Evolutionary conservation across 2,797 vertebrate genomes (phyloP).

Genomic region (Bryconaethiops microstoma): DNA sequence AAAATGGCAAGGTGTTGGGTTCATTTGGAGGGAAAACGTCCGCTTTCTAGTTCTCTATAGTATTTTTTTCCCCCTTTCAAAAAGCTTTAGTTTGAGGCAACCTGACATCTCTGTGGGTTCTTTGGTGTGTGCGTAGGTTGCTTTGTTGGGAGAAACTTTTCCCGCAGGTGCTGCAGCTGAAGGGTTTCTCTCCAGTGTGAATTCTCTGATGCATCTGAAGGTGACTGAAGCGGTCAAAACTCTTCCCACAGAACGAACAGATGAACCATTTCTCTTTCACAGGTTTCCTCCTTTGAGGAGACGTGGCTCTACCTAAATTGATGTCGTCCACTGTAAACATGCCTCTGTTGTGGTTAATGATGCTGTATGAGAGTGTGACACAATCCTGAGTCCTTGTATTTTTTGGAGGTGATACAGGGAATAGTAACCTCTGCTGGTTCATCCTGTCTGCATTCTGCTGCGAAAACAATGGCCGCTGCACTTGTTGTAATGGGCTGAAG

Average conservation of each 20-base stretch:
- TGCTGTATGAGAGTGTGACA: background rate
- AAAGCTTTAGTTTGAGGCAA: background rate
- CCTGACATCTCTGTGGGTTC: constrained; percentile 72
- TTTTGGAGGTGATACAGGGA: constrained; percentile 9
- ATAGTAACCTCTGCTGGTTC: background rate
- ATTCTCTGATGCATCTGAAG: constrained; percentile 81
- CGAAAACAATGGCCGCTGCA: background rate
- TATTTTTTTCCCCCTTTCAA: constrained; percentile 5
- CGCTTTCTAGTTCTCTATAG: background rate
- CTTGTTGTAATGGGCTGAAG: background rate
- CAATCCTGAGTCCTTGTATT: background rate
- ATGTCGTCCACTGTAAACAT: constrained; percentile 27
- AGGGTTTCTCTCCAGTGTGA: constrained; percentile 82
- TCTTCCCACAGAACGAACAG: constrained; percentile 80
- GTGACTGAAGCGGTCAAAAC: constrained; percentile 80
- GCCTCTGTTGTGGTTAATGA: background rate
- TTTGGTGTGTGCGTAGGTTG: constrained; percentile 81
- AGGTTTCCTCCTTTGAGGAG: constrained; percentile 51
- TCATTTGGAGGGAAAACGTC: constrained; percentile 7
- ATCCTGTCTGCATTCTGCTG: background rate
- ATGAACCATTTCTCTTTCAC: constrained; percentile 79
- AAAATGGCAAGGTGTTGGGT: constrained; percentile 9
- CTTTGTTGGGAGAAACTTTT: constrained; percentile 81
- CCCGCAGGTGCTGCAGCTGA: constrained; percentile 71
- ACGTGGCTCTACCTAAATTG: constrained; percentile 53